Base-by-base conservation (phyloP, 2,113 vertebrate species). In the Mirounga angustirostris region DNA sequence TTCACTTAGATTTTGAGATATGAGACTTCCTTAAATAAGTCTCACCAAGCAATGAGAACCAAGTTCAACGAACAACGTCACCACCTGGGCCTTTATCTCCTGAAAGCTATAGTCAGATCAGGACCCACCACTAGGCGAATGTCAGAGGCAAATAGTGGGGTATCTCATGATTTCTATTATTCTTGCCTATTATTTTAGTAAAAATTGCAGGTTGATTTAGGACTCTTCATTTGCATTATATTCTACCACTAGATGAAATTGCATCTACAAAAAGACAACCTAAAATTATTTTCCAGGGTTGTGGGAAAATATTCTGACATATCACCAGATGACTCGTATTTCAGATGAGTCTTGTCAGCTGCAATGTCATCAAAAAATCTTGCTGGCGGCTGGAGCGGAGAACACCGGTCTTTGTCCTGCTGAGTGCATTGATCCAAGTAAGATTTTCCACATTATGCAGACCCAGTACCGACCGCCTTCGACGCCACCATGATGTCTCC, bases 371-470 rank as follows among this genome's bases (percentile, higher is more conserved):
- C 97, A 83, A 56, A 18, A 90, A 97, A 79, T 3, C 28, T 19
- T 4, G 3, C 73, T 82, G 82, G 52, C 74, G 84, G 79, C 50
- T 50, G 0, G 56, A 2, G 63, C 8, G 0, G 3, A 30, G 73
- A 63, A n/a, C 0, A 0, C 8, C 61, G 40, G 26, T 58, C 76
- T 85, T 24, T 71, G 96, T 81, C 74, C 82, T 96, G 5, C 65
- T 97, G 89, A 2, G 58, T 12, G 0, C 50, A 69, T 89, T 74
- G 74, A 95, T 83, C 58, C 76, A 21, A 13, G 78, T 74, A 52
- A n/a, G 80, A 90, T 97, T 96, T 97, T 95, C 96, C 85, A 67
- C 65, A 19, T 96, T 95, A 89, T 19, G 7, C 6, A 26, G 58
- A 79, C 4, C 8, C 33, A 3, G 15, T 15, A 28, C 84, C 78